A percentile compares a stretch with the other conserved stretches of the same genome.
phyloP scores from a whole-genome alignment of 2,797 vertebrate genomes.

The Ctenosaura bakeri region DNA sequence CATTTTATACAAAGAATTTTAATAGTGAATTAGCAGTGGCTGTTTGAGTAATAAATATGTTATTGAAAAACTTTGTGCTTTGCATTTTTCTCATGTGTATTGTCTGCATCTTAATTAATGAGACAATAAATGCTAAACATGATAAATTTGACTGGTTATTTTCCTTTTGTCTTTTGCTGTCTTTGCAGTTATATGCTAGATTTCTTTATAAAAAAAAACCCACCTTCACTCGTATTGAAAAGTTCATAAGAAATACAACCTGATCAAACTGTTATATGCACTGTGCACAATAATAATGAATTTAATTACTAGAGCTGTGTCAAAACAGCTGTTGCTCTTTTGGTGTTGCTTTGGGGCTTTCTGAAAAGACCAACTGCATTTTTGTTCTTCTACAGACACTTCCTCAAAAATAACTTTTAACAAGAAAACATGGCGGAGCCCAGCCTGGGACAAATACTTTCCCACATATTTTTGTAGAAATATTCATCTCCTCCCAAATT shows the following conservation, averaged over 20 bases:
- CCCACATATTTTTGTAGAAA: not conserved
- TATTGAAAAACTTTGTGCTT: constrained; percentile 34
- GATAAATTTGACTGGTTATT: constrained; percentile 49
- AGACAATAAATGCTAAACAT: constrained; percentile 59
- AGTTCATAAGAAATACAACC: constrained; percentile 51
- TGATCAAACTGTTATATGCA: constrained; percentile 19
- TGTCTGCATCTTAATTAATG: constrained; percentile 50
- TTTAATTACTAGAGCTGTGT: constrained; percentile 30
- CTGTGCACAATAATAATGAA: constrained; percentile 32
- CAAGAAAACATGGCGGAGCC: not conserved
- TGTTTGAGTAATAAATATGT: constrained; percentile 46
- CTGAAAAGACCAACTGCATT: not conserved
- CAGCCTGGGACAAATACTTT: not conserved
- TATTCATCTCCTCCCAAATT: not conserved
- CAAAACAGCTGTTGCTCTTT: constrained; percentile 35
- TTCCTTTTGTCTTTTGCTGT: constrained; percentile 54
- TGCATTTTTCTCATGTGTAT: constrained; percentile 44
- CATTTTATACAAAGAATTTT: constrained; percentile 32
- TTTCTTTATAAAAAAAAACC: constrained; percentile 38
- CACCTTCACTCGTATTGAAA: constrained; percentile 58
- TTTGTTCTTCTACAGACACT: not conserved
- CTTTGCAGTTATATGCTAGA: constrained; percentile 44
- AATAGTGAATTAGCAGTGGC: constrained; percentile 23
- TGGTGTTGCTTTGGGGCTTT: constrained; percentile 12
- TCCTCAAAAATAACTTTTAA: not conserved